These are phyloP conservation scores for Arnoldichthys spilopterus DNA, from an alignment of 2,797 vertebrate species.

Conservation along the genomic window DNA sequence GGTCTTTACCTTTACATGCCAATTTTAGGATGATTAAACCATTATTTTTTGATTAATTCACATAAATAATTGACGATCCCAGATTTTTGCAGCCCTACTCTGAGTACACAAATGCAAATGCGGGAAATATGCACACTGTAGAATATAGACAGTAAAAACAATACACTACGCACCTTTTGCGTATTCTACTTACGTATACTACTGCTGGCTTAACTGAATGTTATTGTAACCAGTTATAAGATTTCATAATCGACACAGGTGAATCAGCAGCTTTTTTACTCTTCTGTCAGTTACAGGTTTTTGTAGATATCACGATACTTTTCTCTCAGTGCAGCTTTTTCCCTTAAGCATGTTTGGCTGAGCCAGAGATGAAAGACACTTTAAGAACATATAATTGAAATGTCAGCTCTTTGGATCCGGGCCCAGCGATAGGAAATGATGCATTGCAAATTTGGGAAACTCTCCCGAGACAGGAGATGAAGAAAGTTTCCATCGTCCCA, in stretches of 20 bases:
- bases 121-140: too few species aligned
- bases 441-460: conserved; percentile 44
- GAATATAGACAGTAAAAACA: too few species aligned
- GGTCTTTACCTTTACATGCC: too few species aligned
- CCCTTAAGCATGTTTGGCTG: not conserved
- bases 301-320: not conserved
- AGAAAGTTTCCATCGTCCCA: conserved; percentile 50
- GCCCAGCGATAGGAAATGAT: conserved; percentile 48
- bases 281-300: too few species aligned
- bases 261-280: not conserved
- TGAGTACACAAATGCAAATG: too few species aligned
- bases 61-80: too few species aligned
- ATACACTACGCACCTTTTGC: too few species aligned
- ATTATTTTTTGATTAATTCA: too few species aligned
- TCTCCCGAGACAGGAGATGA: conserved; percentile 45
- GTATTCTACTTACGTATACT: too few species aligned
- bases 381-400: not conserved
- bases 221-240: too few species aligned
- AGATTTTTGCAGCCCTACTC: too few species aligned
- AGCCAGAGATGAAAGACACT: not conserved
- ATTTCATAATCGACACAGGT: not conserved
- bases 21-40: too few species aligned
- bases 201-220: not conserved
- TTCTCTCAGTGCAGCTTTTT: not conserved
- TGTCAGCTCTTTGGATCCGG: conserved; percentile 2